Evolutionary conservation across 2,888 invertebrate genomes (phyloP), one percentile per base, ranked within the genome.

Genomic region (Pandemis cinnamomeana): DNA sequence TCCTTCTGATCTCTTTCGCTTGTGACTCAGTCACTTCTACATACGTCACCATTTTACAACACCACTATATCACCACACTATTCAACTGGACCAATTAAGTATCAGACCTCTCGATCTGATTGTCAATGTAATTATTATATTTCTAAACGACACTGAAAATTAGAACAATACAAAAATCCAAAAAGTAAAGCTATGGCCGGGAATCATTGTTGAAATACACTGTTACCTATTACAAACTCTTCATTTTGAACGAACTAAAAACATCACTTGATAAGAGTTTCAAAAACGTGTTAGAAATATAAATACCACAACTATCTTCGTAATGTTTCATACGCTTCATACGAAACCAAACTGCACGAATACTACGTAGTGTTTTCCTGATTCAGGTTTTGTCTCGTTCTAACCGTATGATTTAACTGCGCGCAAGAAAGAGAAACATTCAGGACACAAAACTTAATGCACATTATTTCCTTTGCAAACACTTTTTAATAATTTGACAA

Each of bases 1-100:
- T 81, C 70, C 83, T 79, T 3, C 91, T 81, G 0, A 91, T 90
- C 72, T 90, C 90, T 48, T 89, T 80, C 5, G 90, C 88, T 0
- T 88, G 84, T 0, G 80, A 79, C 10, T 91, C 92, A 20, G 81
- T 86, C 70, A 91, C 83, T 46, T 87, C 86, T 0, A 84, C 77
- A 27, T 82, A 61, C 55, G 84, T 85, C 67, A 89, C 85, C 84
- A 88, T 88, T 69, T 63, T n/a, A 41, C 15, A 41, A 11, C 41
- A 42, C 42, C 8, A 60, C 44, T 27, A 55, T 3, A 20, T 55
- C 55, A 55, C 55, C 20, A n/a, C 13, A n/a, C 51, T 2, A n/a
- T 11, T 11, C 51, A 6, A 51, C 51, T 51, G n/a, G n/a, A 51
- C n/a, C 5, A 51, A 4, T 51, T 44, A 44, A 44, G 1, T 44